Conservation (phyloP, 1,140 invertebrate genomes). For the Cecropterus lyciades region DNA sequence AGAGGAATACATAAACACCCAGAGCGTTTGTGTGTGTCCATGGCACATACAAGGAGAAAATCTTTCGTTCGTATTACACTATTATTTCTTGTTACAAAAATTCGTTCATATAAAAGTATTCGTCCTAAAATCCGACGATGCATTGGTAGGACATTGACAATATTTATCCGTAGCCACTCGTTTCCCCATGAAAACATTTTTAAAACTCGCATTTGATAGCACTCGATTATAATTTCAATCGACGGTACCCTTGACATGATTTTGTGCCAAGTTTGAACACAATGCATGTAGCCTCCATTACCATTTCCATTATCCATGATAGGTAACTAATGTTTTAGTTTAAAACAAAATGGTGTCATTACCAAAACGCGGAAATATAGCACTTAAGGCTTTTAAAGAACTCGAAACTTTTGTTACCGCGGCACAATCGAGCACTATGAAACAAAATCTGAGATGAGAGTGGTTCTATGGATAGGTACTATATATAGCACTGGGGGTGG, state of each 20-base stretch:
- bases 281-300: neutral
- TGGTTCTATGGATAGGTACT: conserved; percentile 20
- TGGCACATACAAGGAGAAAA: too few species aligned
- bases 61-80: too few species aligned
- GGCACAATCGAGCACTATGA: conserved; percentile 19
- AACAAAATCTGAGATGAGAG: conserved; percentile 28
- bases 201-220: neutral
- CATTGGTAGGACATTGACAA: too few species aligned
- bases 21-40: too few species aligned
- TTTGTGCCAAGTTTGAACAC: conserved; percentile 6
- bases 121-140: too few species aligned
- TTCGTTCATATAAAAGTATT: too few species aligned
- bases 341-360: conserved; percentile 20
- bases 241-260: conserved; percentile 1
- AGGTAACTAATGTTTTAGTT: conserved; percentile 13
- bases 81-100: too few species aligned
- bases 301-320: conserved; percentile 2
- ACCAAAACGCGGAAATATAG: conserved; percentile 16
- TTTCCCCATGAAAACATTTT: too few species aligned
- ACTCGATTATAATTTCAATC: neutral
- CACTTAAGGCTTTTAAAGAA: conserved; percentile 34
- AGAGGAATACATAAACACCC: too few species aligned
- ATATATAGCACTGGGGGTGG: neutral
- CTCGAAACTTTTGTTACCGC: conserved; percentile 31
- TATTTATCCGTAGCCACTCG: too few species aligned